phyloP scores from a whole-genome alignment of 2,888 invertebrate species.

The Leptinotarsa peninsularis region DNA sequence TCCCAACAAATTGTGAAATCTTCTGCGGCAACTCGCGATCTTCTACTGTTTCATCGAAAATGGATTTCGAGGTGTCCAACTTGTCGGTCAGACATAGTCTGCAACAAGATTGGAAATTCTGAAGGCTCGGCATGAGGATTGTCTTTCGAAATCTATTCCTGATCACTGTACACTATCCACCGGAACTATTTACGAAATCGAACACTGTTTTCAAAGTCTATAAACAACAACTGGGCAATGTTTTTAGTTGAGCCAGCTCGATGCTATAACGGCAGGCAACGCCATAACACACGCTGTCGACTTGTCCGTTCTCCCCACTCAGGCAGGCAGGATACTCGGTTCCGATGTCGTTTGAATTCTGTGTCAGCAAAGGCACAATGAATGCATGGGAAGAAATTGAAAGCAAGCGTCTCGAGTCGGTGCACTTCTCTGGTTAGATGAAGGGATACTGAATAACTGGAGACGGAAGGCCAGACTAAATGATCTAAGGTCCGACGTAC shows the following conservation, averaged over 20 bases:
- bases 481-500: neutral
- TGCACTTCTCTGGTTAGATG: slow-evolving; percentile 28
- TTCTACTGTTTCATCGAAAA: slow-evolving; percentile 58
- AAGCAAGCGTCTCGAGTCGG: slow-evolving; percentile 24
- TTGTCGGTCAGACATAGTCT: slow-evolving; percentile 64
- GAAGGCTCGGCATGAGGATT: slow-evolving; percentile 43
- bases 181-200: neutral
- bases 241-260: slow-evolving; percentile 15
- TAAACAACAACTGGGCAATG: neutral
- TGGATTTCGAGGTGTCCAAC: slow-evolving; percentile 58
- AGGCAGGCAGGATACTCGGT: slow-evolving; percentile 45
- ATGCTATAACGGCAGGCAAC: slow-evolving; percentile 47
- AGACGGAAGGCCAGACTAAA: neutral
- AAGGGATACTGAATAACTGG: slow-evolving; percentile 34
- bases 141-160: slow-evolving; percentile 9
- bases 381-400: slow-evolving; percentile 45
- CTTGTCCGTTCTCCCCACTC: slow-evolving; percentile 48
- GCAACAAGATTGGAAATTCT: slow-evolving; percentile 61
- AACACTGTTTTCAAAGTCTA: neutral
- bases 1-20: slow-evolving; percentile 75
- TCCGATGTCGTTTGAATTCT: slow-evolving; percentile 34
- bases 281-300: slow-evolving; percentile 46
- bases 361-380: slow-evolving; percentile 36
- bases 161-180: slow-evolving; percentile 12
- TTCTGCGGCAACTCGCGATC: slow-evolving; percentile 70